These are phyloP conservation scores for Hirtodrosophila duncani DNA, from an alignment of 2,888 invertebrate species.

Conservation along the genomic window DNA sequence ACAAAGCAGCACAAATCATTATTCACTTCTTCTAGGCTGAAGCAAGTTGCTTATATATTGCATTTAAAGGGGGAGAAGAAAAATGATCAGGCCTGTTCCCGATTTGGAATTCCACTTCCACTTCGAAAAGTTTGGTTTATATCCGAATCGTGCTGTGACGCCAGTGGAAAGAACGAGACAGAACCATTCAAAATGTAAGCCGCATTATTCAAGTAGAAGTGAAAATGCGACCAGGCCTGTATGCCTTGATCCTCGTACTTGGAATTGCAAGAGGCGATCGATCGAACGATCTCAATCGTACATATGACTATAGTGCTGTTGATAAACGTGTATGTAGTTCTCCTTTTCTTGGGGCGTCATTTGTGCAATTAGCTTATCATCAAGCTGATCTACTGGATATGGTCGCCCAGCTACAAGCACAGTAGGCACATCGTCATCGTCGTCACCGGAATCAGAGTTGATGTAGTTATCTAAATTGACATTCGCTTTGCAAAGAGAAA, in stretches of 20 bases:
- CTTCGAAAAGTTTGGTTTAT: too few relatives aligned
- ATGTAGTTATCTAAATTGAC: constrained; percentile 82
- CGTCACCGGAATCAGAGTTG: constrained; percentile 80
- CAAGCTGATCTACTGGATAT: constrained; percentile 90
- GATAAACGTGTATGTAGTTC: constrained; percentile 94
- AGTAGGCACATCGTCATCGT: constrained; percentile 84
- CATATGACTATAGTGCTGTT: constrained; percentile 94
- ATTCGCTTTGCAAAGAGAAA: constrained; percentile 80
- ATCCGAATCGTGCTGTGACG: too few relatives aligned
- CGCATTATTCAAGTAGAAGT: neutral
- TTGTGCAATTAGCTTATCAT: constrained; percentile 90
- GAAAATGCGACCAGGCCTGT: constrained; percentile 4
- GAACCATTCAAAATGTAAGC: too few relatives aligned
- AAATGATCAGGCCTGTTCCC: too few relatives aligned
- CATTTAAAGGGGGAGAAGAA: too few relatives aligned
- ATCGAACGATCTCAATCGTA: constrained; percentile 81
- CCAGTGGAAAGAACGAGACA: too few relatives aligned
- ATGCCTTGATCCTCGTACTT: constrained; percentile 8
- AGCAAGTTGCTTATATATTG: too few relatives aligned
- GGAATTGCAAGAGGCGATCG: constrained; percentile 12
- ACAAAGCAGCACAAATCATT: too few relatives aligned
- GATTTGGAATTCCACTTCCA: too few relatives aligned
- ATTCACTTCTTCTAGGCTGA: too few relatives aligned
- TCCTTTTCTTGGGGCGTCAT: constrained; percentile 96
- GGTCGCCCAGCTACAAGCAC: constrained; percentile 89